Conservation (phyloP, 2,113 vertebrate genomes). For the Athene noctua region DNA sequence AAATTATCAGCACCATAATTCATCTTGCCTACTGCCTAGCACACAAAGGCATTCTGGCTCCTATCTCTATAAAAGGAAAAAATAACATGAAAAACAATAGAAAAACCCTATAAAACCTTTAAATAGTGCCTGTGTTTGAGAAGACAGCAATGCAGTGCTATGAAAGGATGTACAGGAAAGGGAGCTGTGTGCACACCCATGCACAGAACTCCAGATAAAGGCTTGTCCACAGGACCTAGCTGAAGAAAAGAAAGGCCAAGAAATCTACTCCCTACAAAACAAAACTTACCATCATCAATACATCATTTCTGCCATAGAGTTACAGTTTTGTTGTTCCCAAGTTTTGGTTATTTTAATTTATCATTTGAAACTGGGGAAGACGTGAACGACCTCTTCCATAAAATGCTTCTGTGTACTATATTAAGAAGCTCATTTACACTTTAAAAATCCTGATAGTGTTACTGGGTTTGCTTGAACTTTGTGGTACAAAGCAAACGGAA, state of each 20-base stretch:
- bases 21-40: neutral
- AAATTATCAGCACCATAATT: neutral
- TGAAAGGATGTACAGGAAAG: neutral
- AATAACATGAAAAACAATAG: neutral
- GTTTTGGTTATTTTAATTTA: neutral
- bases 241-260: neutral
- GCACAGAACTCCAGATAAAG: neutral
- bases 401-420: neutral
- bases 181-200: neutral
- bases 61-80: neutral
- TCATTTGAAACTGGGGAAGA: neutral
- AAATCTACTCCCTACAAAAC: neutral
- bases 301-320: neutral
- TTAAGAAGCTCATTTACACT: conserved; percentile 59
- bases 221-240: neutral
- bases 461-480: conserved; percentile 66
- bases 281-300: neutral
- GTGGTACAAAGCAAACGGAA: conserved; percentile 47
- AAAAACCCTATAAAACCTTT: neutral
- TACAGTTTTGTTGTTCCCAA: neutral
- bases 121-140: neutral
- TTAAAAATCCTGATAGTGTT: conserved; percentile 57
- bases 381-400: neutral
- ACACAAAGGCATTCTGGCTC: neutral
- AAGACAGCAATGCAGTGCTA: neutral